These are phyloP conservation scores for Lithosia quadra DNA, from an alignment of 2,888 invertebrate species.

Conservation along the genomic window DNA sequence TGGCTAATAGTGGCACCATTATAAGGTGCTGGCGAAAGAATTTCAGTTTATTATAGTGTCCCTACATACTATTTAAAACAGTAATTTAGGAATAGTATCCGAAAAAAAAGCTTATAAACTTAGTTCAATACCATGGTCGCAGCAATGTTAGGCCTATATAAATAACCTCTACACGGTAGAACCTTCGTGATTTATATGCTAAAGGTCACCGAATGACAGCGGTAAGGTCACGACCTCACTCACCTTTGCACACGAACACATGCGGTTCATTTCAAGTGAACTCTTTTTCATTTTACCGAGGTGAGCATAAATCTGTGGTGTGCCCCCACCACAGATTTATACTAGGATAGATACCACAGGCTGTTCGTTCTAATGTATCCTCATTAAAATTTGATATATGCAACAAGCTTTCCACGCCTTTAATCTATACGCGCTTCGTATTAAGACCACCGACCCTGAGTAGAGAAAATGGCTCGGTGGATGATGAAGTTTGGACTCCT, in stretches of 20 bases:
- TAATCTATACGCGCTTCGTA: background rate
- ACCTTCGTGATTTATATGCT: background rate
- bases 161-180: background rate
- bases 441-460: too few species aligned
- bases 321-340: slow-evolving; percentile 1
- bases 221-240: background rate
- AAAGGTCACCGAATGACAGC: slow-evolving; percentile 1
- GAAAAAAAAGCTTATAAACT: background rate
- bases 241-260: background rate
- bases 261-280: background rate
- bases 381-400: background rate
- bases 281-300: background rate
- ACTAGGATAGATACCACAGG: background rate
- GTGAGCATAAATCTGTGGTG: too few species aligned
- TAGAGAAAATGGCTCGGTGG: too few species aligned
- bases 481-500: too few species aligned
- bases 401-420: background rate
- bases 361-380: background rate
- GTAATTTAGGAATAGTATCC: too few species aligned
- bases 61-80: too few species aligned
- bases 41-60: too few species aligned
- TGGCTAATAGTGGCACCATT: too few species aligned
- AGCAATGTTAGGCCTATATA: background rate
- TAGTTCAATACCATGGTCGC: background rate
- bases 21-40: too few species aligned